Percentiles rank a stretch among this genome's conserved stretches.
phyloP scores from a whole-genome alignment of 1,140 invertebrate genomes.

The Cyclargus thomasi region DNA sequence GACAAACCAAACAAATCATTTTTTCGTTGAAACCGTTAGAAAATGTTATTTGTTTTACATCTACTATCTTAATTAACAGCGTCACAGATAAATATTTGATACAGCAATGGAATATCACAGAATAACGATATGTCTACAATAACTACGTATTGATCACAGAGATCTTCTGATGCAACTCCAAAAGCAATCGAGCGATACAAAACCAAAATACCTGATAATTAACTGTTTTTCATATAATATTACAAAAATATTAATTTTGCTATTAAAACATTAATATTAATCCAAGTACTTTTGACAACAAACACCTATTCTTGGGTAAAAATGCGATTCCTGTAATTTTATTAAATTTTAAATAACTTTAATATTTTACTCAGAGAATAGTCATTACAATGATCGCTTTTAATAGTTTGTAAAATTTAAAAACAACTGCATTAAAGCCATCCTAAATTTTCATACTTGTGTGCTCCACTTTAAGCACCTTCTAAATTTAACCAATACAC shows the following conservation, averaged over 20 bases:
- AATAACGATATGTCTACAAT: neutral
- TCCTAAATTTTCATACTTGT: slow-evolving; percentile 36
- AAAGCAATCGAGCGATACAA: neutral
- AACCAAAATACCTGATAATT: no score
- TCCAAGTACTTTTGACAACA: no score
- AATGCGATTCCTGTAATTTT: no score
- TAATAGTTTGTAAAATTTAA: no score
- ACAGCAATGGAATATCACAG: slow-evolving; percentile 2
- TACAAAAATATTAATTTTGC: no score
- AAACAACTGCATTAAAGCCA: neutral
- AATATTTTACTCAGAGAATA: no score
- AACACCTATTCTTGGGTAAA: no score
- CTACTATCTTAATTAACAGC: neutral
- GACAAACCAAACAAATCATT: neutral
- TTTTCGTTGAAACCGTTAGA: neutral
- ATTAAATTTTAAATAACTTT: no score
- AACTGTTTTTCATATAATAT: no score
- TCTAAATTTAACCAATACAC: slow-evolving; percentile 50
- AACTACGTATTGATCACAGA: neutral
- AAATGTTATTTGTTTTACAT: neutral
- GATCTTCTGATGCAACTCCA: neutral
- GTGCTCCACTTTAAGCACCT: slow-evolving; percentile 49
- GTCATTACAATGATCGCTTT: no score
- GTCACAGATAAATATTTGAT: neutral
- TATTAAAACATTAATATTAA: no score